These are phyloP conservation scores for Catharus ustulatus DNA, from an alignment of 2,797 vertebrate species.

Conservation along the genomic window DNA sequence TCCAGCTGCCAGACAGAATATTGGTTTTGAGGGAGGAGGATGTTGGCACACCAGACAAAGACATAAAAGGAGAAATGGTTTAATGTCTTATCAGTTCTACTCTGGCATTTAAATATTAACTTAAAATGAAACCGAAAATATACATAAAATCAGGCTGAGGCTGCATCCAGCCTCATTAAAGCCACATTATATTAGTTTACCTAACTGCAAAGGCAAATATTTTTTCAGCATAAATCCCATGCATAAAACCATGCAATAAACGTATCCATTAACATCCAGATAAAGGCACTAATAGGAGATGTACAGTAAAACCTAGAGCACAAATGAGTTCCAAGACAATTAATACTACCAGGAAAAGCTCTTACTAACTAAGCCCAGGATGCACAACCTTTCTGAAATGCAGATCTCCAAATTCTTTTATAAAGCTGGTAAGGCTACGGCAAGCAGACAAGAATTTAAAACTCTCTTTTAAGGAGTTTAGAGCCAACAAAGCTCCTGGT, in stretches of 20 bases:
- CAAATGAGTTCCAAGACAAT: neutral
- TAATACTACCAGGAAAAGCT: neutral
- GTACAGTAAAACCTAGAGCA: neutral
- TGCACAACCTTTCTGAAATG: neutral
- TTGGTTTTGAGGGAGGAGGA: rapidly evolving
- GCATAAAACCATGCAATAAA: neutral
- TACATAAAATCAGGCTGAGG: neutral
- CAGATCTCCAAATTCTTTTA: constrained; percentile 9
- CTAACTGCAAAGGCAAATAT: neutral
- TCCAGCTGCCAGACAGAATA: neutral
- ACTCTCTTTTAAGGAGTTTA: constrained; percentile 64
- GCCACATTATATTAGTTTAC: neutral
- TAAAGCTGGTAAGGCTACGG: constrained; percentile 17
- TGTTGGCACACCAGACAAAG: neutral
- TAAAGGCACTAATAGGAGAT: neutral
- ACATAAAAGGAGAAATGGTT: neutral
- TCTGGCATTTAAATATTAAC: neutral
- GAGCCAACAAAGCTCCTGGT: constrained; percentile 57
- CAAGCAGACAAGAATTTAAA: constrained; percentile 61
- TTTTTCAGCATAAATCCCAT: neutral
- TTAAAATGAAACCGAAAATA: neutral
- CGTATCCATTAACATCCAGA: neutral
- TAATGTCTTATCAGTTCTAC: neutral
- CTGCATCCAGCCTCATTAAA: neutral
- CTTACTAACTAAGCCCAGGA: neutral